These are phyloP conservation scores for Poeciliopsis presidionis DNA, from an alignment of 2,797 vertebrate genomes.

Conservation along the genomic window DNA sequence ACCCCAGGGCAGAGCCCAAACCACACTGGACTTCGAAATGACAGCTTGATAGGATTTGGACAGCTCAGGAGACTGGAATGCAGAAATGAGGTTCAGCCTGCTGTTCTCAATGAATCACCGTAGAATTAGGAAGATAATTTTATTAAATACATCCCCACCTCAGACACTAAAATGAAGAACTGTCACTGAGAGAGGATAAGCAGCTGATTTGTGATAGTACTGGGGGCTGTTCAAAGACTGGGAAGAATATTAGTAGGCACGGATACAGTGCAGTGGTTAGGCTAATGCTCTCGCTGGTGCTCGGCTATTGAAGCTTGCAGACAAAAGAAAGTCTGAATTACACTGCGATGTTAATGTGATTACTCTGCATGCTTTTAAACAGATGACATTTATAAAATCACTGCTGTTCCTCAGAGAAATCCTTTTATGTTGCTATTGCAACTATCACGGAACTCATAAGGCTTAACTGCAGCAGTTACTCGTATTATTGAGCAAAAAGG, in stretches of 20 bases:
- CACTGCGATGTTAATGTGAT: slow-evolving; percentile 49
- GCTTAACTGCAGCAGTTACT: neutral
- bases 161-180: slow-evolving; percentile 35
- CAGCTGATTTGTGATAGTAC: slow-evolving; percentile 28
- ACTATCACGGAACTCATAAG: slow-evolving; percentile 6
- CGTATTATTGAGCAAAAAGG: neutral
- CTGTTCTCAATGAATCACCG: slow-evolving; percentile 60
- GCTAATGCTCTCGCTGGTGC: slow-evolving; percentile 62
- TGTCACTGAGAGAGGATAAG: slow-evolving; percentile 26
- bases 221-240: slow-evolving; percentile 27
- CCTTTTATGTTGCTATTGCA: neutral
- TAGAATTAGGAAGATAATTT: slow-evolving; percentile 37
- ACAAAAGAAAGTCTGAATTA: slow-evolving; percentile 57
- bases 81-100: slow-evolving; percentile 47
- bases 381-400: slow-evolving; percentile 20
- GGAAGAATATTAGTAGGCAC: slow-evolving; percentile 26
- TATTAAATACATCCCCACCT: slow-evolving; percentile 50
- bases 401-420: slow-evolving; percentile 11
- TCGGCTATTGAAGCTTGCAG: slow-evolving; percentile 17
- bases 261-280: slow-evolving; percentile 36
- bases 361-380: slow-evolving; percentile 46
- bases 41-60: slow-evolving; percentile 78
- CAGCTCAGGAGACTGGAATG: slow-evolving; percentile 20
- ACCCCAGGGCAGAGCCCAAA: slow-evolving; percentile 74
- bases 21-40: slow-evolving; percentile 74